Evolutionary conservation across 2,888 invertebrate species (phyloP), one percentile per base, ranked within the genome.

Genomic region (Keiferia lycopersicella): DNA sequence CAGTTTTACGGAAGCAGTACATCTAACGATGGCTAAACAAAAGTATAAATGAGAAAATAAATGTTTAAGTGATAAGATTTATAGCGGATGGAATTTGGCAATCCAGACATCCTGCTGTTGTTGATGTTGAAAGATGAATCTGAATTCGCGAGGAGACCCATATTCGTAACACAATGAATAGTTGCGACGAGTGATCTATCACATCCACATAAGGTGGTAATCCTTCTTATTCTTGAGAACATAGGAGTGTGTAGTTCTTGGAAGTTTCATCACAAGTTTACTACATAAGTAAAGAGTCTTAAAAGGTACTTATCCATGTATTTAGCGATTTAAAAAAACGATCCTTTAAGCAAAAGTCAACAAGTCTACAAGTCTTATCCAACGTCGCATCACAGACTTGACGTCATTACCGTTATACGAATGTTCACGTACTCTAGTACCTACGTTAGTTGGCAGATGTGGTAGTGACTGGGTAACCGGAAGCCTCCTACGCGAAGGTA

Each of bases 51-150:
- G 20, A 20, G 20, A 30, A 16, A 61, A 61, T 34, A 6, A 26
- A 39, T 16, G 11, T 4, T 10, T 65, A 67, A 72, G 73, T 71
- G 68, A 73, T 70, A 69, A 74, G 68, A 69, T 75, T 77, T 78
- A 81, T 75, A 78, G 77, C 78, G 78, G 78, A 80, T 74, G 74
- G 68, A 71, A 73, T 70, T 74, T 73, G 69, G 72, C 75, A 73
- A 80, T 79, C 75, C 74, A 79, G 79, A 79, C 82, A 82, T 83
- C 82, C 82, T 82, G n/a, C n/a, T n/a, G n/a, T n/a, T n/a, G n/a
- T n/a, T n/a, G n/a, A n/a, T n/a, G 81, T 75, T 71, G 67, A 70
- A 67, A 65, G 69, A 73, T 71, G 69, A 70, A 68, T 51, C 30
- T 53, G 64, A 60, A 61, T 63, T 61, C 38, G 65, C 67, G 68